Conservation (phyloP, 2,888 invertebrate species). For the Leptinotarsa rubiginosa region DNA sequence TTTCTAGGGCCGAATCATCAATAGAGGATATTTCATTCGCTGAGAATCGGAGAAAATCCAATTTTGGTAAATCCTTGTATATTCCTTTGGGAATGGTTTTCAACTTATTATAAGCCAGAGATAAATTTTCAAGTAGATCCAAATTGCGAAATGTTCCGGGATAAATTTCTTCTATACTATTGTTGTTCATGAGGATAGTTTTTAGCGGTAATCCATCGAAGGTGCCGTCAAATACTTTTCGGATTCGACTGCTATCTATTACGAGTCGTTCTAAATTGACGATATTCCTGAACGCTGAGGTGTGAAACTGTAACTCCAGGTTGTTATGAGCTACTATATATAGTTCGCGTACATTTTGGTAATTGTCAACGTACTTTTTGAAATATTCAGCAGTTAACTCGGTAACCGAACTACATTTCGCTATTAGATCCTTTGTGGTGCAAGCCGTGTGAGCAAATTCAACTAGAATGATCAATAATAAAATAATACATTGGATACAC, state of each 20-base stretch:
- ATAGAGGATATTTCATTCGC: conserved; percentile 39
- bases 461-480: not conserved
- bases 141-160: conserved; percentile 37
- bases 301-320: not conserved
- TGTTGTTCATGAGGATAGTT: conserved; percentile 24
- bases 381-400: not conserved
- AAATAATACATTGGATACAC: not conserved
- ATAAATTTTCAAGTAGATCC: conserved; percentile 29
- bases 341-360: not conserved
- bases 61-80: conserved; percentile 35
- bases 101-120: conserved; percentile 35
- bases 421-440: not conserved
- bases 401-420: not conserved
- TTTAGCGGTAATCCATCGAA: conserved; percentile 34
- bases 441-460: not conserved
- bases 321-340: not conserved
- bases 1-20: conserved; percentile 33
- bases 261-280: not conserved
- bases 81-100: conserved; percentile 29
- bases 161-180: conserved; percentile 34
- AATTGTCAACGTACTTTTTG: not conserved
- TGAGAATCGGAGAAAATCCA: conserved; percentile 31
- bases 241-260: not conserved
- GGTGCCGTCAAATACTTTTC: conserved; percentile 14
- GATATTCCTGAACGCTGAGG: not conserved